Percentiles rank a stretch among this genome's conserved stretches.
Conservation (phyloP, 2,888 invertebrate genomes). For the Drosophila acutilabella region DNA sequence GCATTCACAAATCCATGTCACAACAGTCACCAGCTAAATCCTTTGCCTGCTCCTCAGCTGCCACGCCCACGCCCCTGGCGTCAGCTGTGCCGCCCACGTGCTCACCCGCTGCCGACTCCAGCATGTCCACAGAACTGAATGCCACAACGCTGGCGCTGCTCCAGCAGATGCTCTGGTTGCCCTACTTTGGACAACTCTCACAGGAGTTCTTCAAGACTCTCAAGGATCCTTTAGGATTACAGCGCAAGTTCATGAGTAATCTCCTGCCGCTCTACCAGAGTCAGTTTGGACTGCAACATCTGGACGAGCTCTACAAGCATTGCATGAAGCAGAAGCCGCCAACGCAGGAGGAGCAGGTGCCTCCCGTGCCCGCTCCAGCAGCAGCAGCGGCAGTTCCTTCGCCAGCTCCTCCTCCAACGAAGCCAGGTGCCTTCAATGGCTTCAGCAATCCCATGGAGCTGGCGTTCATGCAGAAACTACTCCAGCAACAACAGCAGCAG, state of each 20-base stretch:
- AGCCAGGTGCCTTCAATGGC: slow-evolving; percentile 48
- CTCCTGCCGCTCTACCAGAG: slow-evolving; percentile 71
- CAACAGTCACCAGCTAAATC: slow-evolving; percentile 50
- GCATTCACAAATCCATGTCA: slow-evolving; percentile 12
- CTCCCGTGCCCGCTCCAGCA: slow-evolving; percentile 24
- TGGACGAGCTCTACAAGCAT: slow-evolving; percentile 73
- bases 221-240: slow-evolving; percentile 74
- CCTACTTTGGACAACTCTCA: slow-evolving; percentile 86
- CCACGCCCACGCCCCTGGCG: slow-evolving; percentile 9
- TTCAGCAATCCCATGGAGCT: slow-evolving; percentile 82
- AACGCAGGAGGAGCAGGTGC: slow-evolving; percentile 80
- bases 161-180: slow-evolving; percentile 91
- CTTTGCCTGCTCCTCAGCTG: slow-evolving; percentile 1
- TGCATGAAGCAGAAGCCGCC: slow-evolving; percentile 69
- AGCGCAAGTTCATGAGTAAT: slow-evolving; percentile 76
- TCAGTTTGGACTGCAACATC: slow-evolving; percentile 68
- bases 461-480: slow-evolving; percentile 90
- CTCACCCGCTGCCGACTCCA: slow-evolving; percentile 69
- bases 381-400: slow-evolving; percentile 17
- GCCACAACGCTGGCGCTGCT: slow-evolving; percentile 89
- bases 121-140: slow-evolving; percentile 88
- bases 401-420: slow-evolving; percentile 29
- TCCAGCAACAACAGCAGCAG: slow-evolving; percentile 86
- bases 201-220: slow-evolving; percentile 86
- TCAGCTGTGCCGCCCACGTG: slow-evolving; percentile 27